Conservation (phyloP, 2,888 invertebrate species). For the Drosophila cracens region DNA sequence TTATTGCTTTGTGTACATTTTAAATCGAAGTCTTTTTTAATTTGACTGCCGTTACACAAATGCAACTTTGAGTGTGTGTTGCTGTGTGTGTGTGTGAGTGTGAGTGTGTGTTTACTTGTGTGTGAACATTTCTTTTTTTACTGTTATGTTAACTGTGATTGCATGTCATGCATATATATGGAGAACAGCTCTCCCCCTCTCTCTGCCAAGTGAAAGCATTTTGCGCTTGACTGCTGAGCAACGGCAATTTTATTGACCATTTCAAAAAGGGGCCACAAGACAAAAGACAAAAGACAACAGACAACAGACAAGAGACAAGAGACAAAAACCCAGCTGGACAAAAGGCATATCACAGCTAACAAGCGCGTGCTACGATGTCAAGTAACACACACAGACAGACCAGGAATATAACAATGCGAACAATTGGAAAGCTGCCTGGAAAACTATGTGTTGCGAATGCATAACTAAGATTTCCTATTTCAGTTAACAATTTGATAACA, state of each 20-base stretch:
- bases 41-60: conserved; percentile 51
- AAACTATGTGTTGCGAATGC: conserved; percentile 59
- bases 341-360: conserved; percentile 62
- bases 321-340: conserved; percentile 37
- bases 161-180: conserved; percentile 50
- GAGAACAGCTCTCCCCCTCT: neutral
- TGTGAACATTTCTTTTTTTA: conserved; percentile 44
- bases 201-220: conserved; percentile 51
- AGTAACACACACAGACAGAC: conserved; percentile 17
- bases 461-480: conserved; percentile 79
- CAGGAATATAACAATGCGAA: conserved; percentile 29
- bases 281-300: conserved; percentile 17
- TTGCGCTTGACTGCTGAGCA: conserved; percentile 57
- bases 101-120: conserved; percentile 1
- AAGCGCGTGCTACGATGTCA: conserved; percentile 62
- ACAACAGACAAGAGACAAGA: conserved; percentile 1
- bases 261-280: conserved; percentile 54
- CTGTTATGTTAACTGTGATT: conserved; percentile 68
- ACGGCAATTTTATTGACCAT: conserved; percentile 67
- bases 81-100: neutral
- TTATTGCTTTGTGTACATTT: conserved; percentile 38
- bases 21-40: conserved; percentile 63
- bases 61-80: conserved; percentile 31
- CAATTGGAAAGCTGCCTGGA: conserved; percentile 26
- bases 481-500: conserved; percentile 76